Percentiles rank a stretch among this genome's conserved stretches.
Evolutionary conservation across 2,888 invertebrate species (phyloP).

Genomic region (Polymixis flavicincta): DNA sequence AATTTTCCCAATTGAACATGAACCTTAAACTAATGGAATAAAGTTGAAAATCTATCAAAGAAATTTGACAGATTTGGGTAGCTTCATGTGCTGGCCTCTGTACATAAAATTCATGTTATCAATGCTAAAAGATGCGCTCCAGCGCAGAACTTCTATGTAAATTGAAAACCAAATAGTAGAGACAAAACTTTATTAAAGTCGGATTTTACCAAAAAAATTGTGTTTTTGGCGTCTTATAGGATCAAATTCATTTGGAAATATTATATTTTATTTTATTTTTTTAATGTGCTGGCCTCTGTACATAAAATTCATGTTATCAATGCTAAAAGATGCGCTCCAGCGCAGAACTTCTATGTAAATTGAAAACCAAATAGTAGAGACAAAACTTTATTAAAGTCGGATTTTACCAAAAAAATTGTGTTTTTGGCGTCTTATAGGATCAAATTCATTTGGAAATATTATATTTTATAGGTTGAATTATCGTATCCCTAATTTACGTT

Average conservation of each 20-base stretch:
- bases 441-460: too few relatives aligned
- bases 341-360: slow-evolving; percentile 1
- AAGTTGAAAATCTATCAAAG: too few relatives aligned
- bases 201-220: background rate
- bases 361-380: slow-evolving; percentile 1
- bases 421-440: too few relatives aligned
- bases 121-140: background rate
- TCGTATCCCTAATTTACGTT: background rate
- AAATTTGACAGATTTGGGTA: too few relatives aligned
- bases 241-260: too few relatives aligned
- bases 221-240: too few relatives aligned
- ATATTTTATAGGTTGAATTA: too few relatives aligned
- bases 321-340: background rate
- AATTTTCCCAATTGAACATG: too few relatives aligned
- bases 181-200: slow-evolving; percentile 5
- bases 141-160: background rate
- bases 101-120: background rate
- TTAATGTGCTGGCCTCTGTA: too few relatives aligned
- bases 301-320: background rate
- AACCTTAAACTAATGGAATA: too few relatives aligned
- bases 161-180: slow-evolving; percentile 11
- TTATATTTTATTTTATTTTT: too few relatives aligned
- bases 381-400: slow-evolving; percentile 5
- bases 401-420: background rate
- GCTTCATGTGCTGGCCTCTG: too few relatives aligned